Evolutionary conservation across 1,140 invertebrate genomes (phyloP), one percentile per base, ranked within the genome.

Genomic region (Melipona quadrifasciata): DNA sequence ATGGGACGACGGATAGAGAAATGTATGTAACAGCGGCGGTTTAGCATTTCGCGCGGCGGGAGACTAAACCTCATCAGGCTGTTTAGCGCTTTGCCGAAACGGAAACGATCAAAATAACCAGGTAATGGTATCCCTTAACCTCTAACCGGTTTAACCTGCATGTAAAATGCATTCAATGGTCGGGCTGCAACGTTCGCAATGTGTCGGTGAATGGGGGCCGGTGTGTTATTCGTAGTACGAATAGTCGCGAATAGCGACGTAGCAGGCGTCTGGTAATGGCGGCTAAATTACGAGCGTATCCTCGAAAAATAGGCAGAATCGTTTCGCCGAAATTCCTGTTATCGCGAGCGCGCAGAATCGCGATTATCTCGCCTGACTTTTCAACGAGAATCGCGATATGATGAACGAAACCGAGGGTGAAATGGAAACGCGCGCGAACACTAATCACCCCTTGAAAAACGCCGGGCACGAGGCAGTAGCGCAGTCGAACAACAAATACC

Each of bases 81-180:
- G 64, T 79, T 76, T 39, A 68, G 21, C 39, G 21, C 27, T 27
- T 34, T 8, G 31, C 17, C 31, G 5, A 72, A 72, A 67, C 39
- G 53, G 53, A 61, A 80, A 51, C 55, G 55, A 80, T 71, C 51
- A 31, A 61, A 80, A 47, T 24, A 55, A n/a, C 34, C 34, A 47
- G 24, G 67, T 19, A 34, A 80, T 58, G 55, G 51, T 47, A 47
- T 80, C 39, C 79, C 39, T 80, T 80, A 80, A 72, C 79, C 67
- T 51, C 53, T 58, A 80, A 31, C 68, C 55, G 53, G 79, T 71
- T 71, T 80, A 71, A 24, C 53, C 34, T 19, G 31, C 76, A 51
- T 53, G 79, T 31, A 57, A 72, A 80, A 80, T 61, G 68, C 39
- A 80, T 80, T 80, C 67, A 55, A 67, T 16, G 5, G 16, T 14